A percentile compares a stretch with the other conserved stretches of the same genome.
These are phyloP conservation scores for Antheraea assamensis DNA, from an alignment of 2,888 invertebrate species.

Conservation along the genomic window DNA sequence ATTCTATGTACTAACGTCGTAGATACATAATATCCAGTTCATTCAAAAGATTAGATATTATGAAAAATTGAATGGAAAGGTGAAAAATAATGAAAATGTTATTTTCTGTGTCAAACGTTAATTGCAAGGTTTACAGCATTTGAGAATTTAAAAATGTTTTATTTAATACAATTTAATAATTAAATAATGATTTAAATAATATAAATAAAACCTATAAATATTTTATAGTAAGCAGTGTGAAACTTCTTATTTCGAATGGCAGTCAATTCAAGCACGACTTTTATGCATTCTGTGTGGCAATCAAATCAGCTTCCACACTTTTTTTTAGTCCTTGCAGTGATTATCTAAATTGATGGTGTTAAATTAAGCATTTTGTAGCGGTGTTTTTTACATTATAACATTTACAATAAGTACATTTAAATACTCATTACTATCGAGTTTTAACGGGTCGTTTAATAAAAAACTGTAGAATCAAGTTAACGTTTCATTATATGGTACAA, in stretches of 20 bases:
- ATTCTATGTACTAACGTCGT: neutral
- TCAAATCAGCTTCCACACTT: slow-evolving; percentile 57
- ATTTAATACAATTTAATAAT: too few species aligned
- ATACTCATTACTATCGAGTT: neutral
- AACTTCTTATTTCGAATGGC: slow-evolving; percentile 42
- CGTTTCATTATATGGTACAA: neutral
- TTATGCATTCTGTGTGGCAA: slow-evolving; percentile 57
- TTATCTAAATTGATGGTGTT: slow-evolving; percentile 63
- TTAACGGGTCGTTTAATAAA: neutral
- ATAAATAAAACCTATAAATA: neutral
- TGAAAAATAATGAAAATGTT: neutral
- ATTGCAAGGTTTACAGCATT: neutral
- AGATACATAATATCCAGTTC: neutral
- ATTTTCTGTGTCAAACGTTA: neutral
- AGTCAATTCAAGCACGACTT: slow-evolving; percentile 40
- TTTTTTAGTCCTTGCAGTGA: slow-evolving; percentile 45
- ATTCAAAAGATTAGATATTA: neutral
- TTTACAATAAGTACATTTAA: slow-evolving; percentile 6
- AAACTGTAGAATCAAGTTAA: neutral
- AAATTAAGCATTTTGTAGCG: slow-evolving; percentile 63
- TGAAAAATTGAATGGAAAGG: neutral
- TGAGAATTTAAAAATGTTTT: neutral
- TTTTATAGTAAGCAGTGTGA: slow-evolving; percentile 30
- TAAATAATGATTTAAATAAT: too few species aligned
- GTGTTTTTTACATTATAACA: slow-evolving; percentile 39